Base-by-base conservation (phyloP, 53 echinoderm and acorn worm species). In the Patiria pectinifera region DNA sequence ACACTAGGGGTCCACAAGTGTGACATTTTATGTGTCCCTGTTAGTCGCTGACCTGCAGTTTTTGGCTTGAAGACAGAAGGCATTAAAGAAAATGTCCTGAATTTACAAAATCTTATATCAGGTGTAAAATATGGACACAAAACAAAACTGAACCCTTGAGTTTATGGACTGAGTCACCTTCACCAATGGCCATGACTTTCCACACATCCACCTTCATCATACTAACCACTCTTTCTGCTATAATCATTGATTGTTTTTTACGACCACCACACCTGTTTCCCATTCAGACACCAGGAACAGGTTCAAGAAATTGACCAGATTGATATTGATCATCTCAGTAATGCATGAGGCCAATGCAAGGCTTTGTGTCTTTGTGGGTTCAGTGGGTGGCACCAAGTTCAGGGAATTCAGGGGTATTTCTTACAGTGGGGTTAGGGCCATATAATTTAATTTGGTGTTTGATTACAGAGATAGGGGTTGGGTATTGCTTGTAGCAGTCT, bases 201-300 rank as follows among this genome's bases (percentile, higher is more conserved):
- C 15, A 66, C 14, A 66, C 3, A 66, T 66, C 66, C 14, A 35
- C 66, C 66, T 66, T 66, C 66, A 66, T 66, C 66, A 66, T 18
- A 66, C 19, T 11, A 66, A 15, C 66, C 66, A 66, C 66, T 79
- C 46, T 46, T 19, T 79, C 43, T 79, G 45, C 0, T 12, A 46
- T 45, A 79, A 76, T 24, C 80, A 47, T 45, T 11, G 6, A 24
- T 79, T 23, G 8, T 21, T 46, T 84, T 83, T 84, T 84, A 84
- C 18, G 43, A 24, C 44, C 66, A 66, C 84, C 23, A 84, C 84
- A 84, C 84, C 84, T 84, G 84, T 62, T 84, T 43, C 43, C 44
- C 35, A 84, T 84, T 84, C 10, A 79, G 45, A 14, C 66, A 53
- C 62, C 63, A 66, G 44, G 66, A 16, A 62, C 59, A 59, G 6